Base-by-base conservation (phyloP, 2,888 invertebrate species). In the Epirrhoe tristata region DNA sequence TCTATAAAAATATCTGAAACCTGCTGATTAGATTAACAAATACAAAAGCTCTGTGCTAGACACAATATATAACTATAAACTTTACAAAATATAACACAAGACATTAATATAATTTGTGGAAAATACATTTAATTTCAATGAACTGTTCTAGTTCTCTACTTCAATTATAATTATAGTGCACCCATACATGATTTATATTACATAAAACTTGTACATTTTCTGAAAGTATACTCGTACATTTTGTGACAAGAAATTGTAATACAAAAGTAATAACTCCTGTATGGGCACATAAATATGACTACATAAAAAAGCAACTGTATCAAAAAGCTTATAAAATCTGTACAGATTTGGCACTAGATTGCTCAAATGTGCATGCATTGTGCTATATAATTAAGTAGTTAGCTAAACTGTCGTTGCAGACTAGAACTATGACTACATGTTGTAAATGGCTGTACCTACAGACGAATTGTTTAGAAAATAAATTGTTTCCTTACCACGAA, bases 351-450 rank as follows among this genome's bases (percentile, higher is more conserved):
- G 68, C 64, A 68, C 64, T 58, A 53, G 8, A 63, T 60, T 53
- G 48, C 57, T 62, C 36, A 58, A 66, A 57, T 58, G 34, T 57
- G 63, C 63, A 14, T 59, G 56, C 24, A 17, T 64, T 64, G 60
- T 64, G 63, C 67, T 63, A 57, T 36, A 43, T 43, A 43, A 43
- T 43, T 43, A 43, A 43, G 59, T 59, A 65, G 56, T 59, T 63
- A 43, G 39, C 51, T 61, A 51, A 54, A 55, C 60, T 63, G 66
- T 66, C 53, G 48, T 50, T 60, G 57, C 43, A 58, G 70, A 70
- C 70, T 70, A 70, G 70, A 70, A 56, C 62, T 70, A 67, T 65
- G 70, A 70, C 70, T 70, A 64, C n/a, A 32, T 56, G 57, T 62
- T 60, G 12, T 54, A 14, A 60, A 64, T 61, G 63, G 63, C 59